These are phyloP conservation scores for Chionis minor DNA, from an alignment of 2,113 vertebrate species.

Conservation along the genomic window DNA sequence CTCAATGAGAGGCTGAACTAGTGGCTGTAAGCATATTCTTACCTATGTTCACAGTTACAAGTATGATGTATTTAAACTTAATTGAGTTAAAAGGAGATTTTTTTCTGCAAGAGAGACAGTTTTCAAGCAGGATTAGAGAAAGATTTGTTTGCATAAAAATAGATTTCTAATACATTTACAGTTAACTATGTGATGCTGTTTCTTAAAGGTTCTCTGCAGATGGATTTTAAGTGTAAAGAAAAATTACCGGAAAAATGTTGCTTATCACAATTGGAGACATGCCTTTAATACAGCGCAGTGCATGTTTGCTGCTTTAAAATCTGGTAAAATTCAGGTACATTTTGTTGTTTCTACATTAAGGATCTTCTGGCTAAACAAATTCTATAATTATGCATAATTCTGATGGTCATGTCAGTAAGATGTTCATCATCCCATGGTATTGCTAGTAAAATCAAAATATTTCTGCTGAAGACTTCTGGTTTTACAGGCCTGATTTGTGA, in stretches of 20 bases:
- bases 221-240: constrained; percentile 99
- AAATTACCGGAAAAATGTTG: constrained; percentile 95
- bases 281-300: constrained; percentile 96
- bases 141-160: background rate
- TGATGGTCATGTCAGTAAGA: background rate
- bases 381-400: background rate
- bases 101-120: background rate
- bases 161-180: background rate
- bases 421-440: background rate
- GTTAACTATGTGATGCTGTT: background rate
- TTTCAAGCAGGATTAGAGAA: background rate
- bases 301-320: constrained; percentile 95
- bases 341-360: background rate
- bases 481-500: background rate
- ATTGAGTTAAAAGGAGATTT: background rate
- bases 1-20: background rate
- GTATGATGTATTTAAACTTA: background rate
- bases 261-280: constrained; percentile 98
- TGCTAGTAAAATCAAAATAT: background rate
- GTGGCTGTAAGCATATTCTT: background rate
- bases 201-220: constrained; percentile 86
- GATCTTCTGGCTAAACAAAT: background rate
- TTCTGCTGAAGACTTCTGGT: background rate
- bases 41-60: background rate
- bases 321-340: constrained; percentile 90